phyloP scores from a whole-genome alignment of 2,113 vertebrate species.

The Spea multiplicata region DNA sequence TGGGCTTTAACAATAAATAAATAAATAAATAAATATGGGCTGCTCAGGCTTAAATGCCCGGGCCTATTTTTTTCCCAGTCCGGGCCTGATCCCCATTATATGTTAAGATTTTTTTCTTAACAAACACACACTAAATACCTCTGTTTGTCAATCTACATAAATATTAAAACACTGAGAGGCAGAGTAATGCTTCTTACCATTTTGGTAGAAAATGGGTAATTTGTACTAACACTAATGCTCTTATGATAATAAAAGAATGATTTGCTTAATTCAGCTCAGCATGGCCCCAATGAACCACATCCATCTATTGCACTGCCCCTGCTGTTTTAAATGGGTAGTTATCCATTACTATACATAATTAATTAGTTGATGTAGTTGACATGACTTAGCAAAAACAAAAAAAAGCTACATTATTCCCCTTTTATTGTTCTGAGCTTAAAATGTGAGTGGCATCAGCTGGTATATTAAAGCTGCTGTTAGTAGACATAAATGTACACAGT shows the following conservation, averaged over 20 bases:
- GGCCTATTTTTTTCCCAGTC: too few species aligned
- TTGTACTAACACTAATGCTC: conserved; percentile 23
- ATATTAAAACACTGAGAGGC: background rate
- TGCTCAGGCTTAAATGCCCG: too few species aligned
- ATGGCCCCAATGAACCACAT: conserved; percentile 7
- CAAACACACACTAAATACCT: background rate
- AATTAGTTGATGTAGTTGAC: background rate
- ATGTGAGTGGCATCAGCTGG: too few species aligned
- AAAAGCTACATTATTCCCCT: background rate
- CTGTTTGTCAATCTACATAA: background rate
- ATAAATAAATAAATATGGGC: too few species aligned
- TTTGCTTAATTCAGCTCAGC: conserved; percentile 34
- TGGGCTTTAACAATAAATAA: too few species aligned
- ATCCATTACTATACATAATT: conserved; percentile 24
- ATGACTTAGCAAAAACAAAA: background rate
- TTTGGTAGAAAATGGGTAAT: conserved; percentile 17
- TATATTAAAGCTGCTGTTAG: too few species aligned
- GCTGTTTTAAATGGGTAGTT: conserved; percentile 25
- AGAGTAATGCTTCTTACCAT: background rate
- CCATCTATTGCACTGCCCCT: conserved; percentile 27
- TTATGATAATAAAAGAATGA: conserved; percentile 35
- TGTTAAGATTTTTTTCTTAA: background rate
- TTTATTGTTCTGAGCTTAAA: background rate
- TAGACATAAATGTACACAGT: too few species aligned
- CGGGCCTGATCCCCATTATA: too few species aligned